phyloP scores from a whole-genome alignment of 2,888 invertebrate species.

The Alloplasta piceator region DNA sequence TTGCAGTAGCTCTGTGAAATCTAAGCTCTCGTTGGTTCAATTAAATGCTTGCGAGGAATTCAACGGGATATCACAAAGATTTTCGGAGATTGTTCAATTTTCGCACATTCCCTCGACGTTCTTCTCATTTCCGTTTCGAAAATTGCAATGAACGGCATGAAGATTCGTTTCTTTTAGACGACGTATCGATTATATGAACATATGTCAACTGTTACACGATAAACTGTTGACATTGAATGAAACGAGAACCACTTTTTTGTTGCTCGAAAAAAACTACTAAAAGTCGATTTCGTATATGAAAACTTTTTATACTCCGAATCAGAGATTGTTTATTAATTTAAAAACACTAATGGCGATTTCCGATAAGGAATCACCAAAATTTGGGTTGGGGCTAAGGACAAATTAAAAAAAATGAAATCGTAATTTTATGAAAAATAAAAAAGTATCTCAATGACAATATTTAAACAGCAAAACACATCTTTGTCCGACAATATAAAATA shows the following conservation, averaged over 20 bases:
- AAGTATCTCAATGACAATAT: too few species aligned
- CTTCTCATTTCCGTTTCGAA: neutral
- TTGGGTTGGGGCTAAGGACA: too few species aligned
- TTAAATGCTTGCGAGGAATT: conserved; percentile 56
- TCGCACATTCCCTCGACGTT: neutral
- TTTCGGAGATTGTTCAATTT: conserved; percentile 52
- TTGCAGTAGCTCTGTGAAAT: conserved; percentile 25
- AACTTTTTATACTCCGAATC: too few species aligned
- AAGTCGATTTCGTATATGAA: neutral
- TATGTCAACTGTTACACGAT: neutral
- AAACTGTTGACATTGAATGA: conserved; percentile 5
- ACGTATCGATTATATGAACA: conserved; percentile 20
- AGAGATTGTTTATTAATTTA: too few species aligned
- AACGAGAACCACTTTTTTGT: neutral
- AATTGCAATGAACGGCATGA: conserved; percentile 36
- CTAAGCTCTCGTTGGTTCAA: conserved; percentile 56
- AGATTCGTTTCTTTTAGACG: conserved; percentile 6
- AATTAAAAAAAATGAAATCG: too few species aligned
- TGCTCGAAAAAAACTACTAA: neutral
- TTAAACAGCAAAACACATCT: too few species aligned
- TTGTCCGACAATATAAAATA: too few species aligned
- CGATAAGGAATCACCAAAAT: too few species aligned
- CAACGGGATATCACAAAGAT: conserved; percentile 32
- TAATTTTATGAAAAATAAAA: too few species aligned
- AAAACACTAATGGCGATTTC: too few species aligned